Base-by-base conservation (phyloP, 2,888 invertebrate species). In the Punctoribates punctum region DNA sequence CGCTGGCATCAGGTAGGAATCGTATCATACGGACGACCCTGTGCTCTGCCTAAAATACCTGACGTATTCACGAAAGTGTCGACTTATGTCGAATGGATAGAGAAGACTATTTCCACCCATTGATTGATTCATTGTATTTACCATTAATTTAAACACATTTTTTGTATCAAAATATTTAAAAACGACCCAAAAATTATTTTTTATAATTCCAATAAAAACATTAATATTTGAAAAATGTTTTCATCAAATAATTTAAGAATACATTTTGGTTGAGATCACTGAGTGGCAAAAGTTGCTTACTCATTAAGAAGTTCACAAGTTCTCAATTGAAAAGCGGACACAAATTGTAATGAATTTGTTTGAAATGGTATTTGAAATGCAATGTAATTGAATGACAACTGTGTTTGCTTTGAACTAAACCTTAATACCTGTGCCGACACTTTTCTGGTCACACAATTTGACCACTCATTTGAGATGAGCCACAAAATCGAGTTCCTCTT, bases 1-100 rank as follows among this genome's bases (percentile, higher is more conserved):
- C 9, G 23, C 20, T 75, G 75, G 75, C 72, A 70, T 72, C 70
- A 75, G 27, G 42, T 75, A 1, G 75, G 75, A 17, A 51, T 75
- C 13, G 42, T 70, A 9, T 75, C 75, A n/a, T 70, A 38, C 4
- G 75, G 75, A 23, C 3, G n/a, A 5, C 75, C 75, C 54, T 75
- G 75, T 42, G 75, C 75, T 29, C 42, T 20, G 1, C 20, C 65
- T 1, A 5, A 17, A 8, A 34, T 54, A 11, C 75, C 75, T 6
- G 75, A 75, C 20, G 75, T 75, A 1, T 72, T 75, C 29, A 75
- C 75, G 0, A 42, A 27, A 46, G 46, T 67, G 9, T 70, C 42
- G 1, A 29, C 20, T 23, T 76, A 54, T 48, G 17, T 9, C n/a
- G 73, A 73, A 4, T 76, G 76, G 76, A 76, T 76, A 4, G 62